These are phyloP conservation scores for Psittacula echo DNA, from an alignment of 2,797 vertebrate species.

Conservation along the genomic window DNA sequence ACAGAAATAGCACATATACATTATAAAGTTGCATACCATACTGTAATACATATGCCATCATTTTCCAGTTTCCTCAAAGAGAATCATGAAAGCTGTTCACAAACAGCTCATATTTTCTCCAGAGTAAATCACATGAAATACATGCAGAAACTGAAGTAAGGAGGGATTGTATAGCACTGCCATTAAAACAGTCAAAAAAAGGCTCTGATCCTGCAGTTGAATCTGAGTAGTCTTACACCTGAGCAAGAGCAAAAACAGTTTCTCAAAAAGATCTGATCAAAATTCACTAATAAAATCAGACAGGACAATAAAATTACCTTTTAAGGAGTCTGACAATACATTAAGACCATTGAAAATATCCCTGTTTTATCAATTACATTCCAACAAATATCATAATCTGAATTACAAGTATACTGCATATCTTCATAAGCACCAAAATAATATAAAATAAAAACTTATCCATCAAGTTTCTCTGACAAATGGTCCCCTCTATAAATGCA, in stretches of 20 bases:
- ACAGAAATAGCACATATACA: neutral
- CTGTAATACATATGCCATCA: neutral
- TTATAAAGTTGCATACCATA: neutral
- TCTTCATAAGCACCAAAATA: neutral
- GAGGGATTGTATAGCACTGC: neutral
- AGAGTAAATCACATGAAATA: neutral
- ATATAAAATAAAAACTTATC: neutral
- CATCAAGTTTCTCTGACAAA: conserved; percentile 25
- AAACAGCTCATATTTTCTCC: neutral
- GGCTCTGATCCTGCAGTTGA: neutral
- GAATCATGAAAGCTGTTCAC: neutral
- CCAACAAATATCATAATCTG: neutral
- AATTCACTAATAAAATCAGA: conserved; percentile 16
- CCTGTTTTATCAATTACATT: neutral
- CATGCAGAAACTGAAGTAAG: neutral
- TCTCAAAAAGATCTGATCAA: neutral
- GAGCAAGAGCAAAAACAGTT: neutral
- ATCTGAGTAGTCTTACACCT: neutral
- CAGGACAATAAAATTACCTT: neutral
- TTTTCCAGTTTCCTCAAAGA: conserved; percentile 1
- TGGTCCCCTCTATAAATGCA: conserved; percentile 30
- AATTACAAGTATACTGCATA: neutral
- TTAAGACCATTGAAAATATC: neutral
- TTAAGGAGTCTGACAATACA: neutral
- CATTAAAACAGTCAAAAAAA: neutral